Percentiles rank a stretch among this genome's conserved stretches.
These are phyloP conservation scores for Cariama cristata DNA, from an alignment of 2,113 vertebrate genomes.

Conservation along the genomic window DNA sequence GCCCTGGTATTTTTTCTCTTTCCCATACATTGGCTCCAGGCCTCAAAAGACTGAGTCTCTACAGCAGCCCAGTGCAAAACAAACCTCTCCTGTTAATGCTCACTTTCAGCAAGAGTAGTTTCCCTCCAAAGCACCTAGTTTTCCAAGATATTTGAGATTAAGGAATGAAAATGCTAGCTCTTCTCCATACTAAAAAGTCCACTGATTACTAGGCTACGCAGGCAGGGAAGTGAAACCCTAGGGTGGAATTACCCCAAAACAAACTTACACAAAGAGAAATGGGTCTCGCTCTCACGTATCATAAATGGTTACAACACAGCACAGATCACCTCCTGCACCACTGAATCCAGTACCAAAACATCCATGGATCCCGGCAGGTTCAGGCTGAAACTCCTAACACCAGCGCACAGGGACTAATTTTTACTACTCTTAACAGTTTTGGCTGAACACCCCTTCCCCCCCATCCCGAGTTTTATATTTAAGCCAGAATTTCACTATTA, in stretches of 20 bases:
- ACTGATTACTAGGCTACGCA: rapidly evolving
- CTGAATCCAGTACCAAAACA: neutral
- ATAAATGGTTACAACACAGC: neutral
- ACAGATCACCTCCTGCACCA: neutral
- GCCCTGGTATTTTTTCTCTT: neutral
- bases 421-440: neutral
- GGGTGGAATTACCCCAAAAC: neutral
- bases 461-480: neutral
- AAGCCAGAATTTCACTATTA: neutral
- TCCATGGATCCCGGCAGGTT: neutral
- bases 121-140: neutral
- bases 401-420: neutral
- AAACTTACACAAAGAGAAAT: rapidly evolving
- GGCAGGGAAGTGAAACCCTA: rapidly evolving
- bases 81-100: rapidly evolving
- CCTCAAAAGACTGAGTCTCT: neutral
- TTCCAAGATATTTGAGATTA: neutral
- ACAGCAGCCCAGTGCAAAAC: rapidly evolving
- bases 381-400: neutral
- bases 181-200: neutral
- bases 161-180: neutral
- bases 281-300: rapidly evolving
- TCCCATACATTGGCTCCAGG: rapidly evolving
- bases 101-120: rapidly evolving
- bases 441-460: rapidly evolving